Evolutionary conservation across 2,888 invertebrate genomes (phyloP).

Genomic region (Brachypalpus laphriformis): DNA sequence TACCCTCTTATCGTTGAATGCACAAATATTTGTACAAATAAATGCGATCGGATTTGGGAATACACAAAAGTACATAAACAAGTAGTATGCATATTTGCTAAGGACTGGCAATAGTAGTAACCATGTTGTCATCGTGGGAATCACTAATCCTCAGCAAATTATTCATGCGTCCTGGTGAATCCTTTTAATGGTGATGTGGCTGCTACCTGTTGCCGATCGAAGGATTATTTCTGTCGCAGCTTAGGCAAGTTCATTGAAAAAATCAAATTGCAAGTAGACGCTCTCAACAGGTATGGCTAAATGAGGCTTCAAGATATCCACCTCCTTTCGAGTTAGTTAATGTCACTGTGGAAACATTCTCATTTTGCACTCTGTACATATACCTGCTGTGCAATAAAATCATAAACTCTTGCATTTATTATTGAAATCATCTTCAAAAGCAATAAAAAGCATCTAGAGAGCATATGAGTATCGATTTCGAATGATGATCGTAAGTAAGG

Average conservation of each 20-base stretch:
- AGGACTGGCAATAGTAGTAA: conserved; percentile 21
- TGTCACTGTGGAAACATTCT: no score
- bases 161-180: conserved; percentile 44
- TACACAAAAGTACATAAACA: conserved; percentile 39
- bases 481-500: no score
- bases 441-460: no score
- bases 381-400: no score
- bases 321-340: no score
- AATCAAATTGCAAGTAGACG: not conserved
- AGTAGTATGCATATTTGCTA: conserved; percentile 46
- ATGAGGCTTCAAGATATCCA: not conserved
- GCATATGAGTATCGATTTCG: no score
- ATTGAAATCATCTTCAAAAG: no score
- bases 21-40: conserved; percentile 68
- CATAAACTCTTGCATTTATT: no score
- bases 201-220: conserved; percentile 48
- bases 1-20: conserved; percentile 46
- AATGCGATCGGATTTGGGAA: conserved; percentile 66
- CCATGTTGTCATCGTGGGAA: conserved; percentile 39
- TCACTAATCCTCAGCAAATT: conserved; percentile 49
- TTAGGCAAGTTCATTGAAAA: conserved; percentile 11
- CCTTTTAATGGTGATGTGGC: conserved; percentile 2
- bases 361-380: no score
- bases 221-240: conserved; percentile 13
- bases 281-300: not conserved